A percentile compares a stretch with the other conserved stretches of the same genome.
Conservation (phyloP, 1,140 invertebrate species). For the Popillia japonica region DNA sequence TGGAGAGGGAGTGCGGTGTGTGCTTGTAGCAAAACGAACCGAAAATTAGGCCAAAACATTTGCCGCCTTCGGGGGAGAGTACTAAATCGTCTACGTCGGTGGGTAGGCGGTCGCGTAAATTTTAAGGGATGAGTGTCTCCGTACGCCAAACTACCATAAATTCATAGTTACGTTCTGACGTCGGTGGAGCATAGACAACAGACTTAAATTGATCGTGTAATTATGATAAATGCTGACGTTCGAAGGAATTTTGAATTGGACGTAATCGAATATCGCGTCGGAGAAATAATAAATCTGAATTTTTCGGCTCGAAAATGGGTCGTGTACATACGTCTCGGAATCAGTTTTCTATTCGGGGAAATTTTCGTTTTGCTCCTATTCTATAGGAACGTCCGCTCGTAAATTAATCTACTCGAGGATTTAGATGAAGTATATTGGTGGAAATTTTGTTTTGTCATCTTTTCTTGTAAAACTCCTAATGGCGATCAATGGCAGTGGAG, state of each 20-base stretch:
- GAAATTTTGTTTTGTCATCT: no score
- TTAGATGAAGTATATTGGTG: no score
- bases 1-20: neutral
- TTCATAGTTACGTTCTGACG: neutral
- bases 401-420: neutral
- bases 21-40: slow-evolving; percentile 20
- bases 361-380: neutral
- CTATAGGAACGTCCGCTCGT: neutral
- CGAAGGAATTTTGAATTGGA: slow-evolving; percentile 25
- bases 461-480: no score
- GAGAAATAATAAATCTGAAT: slow-evolving; percentile 10
- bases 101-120: neutral
- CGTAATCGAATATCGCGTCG: slow-evolving; percentile 16
- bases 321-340: neutral
- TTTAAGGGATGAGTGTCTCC: neutral
- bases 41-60: slow-evolving; percentile 29
- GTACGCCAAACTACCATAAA: slow-evolving; percentile 4
- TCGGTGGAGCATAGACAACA: slow-evolving; percentile 19
- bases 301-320: neutral
- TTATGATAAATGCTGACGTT: slow-evolving; percentile 34
- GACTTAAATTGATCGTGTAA: slow-evolving; percentile 35
- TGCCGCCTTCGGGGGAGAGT: slow-evolving; percentile 1
- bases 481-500: no score
- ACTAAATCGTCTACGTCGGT: neutral
- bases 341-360: neutral